phyloP scores from a whole-genome alignment of 2,888 invertebrate species.

The Drosophila testacea region DNA sequence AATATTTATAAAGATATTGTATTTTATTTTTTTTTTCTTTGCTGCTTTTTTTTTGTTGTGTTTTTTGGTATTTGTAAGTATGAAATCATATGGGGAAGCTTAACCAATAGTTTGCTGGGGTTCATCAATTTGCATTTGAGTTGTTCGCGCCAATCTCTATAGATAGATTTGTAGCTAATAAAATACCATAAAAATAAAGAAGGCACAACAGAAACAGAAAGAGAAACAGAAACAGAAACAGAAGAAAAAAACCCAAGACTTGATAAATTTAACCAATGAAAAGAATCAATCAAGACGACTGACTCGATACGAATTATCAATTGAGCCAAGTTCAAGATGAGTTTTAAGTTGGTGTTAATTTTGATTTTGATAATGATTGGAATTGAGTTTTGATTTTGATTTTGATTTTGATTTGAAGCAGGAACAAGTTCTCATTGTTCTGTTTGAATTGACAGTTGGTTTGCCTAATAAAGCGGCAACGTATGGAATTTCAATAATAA shows the following conservation, averaged over 20 bases:
- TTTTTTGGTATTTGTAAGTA: slow-evolving; percentile 15
- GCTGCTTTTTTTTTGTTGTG: too few relatives aligned
- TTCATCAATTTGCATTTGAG: slow-evolving; percentile 48
- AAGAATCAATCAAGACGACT: slow-evolving; percentile 52
- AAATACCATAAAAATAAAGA: slow-evolving; percentile 6
- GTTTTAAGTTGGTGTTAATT: not conserved
- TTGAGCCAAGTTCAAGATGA: slow-evolving; percentile 3
- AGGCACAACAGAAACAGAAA: not conserved
- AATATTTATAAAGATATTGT: slow-evolving; percentile 25
- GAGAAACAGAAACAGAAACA: too few relatives aligned
- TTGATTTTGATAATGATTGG: not conserved
- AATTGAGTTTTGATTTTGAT: not conserved
- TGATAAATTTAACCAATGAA: slow-evolving; percentile 32
- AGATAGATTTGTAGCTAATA: slow-evolving; percentile 3
- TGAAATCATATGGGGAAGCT: slow-evolving; percentile 31
- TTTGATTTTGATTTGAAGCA: slow-evolving; percentile 4
- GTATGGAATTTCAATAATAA: slow-evolving; percentile 53
- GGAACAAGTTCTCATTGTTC: slow-evolving; percentile 77
- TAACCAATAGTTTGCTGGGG: slow-evolving; percentile 20
- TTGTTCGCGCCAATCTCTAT: slow-evolving; percentile 14
- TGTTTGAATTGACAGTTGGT: slow-evolving; percentile 18
- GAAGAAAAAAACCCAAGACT: slow-evolving; percentile 17
- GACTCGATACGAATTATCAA: slow-evolving; percentile 5
- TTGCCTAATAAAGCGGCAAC: slow-evolving; percentile 23
- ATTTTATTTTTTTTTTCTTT: slow-evolving; percentile 8